Evolutionary conservation across 1,140 invertebrate genomes (phyloP), one percentile per base, ranked within the genome.

Genomic region (Pogonus chalceus): DNA sequence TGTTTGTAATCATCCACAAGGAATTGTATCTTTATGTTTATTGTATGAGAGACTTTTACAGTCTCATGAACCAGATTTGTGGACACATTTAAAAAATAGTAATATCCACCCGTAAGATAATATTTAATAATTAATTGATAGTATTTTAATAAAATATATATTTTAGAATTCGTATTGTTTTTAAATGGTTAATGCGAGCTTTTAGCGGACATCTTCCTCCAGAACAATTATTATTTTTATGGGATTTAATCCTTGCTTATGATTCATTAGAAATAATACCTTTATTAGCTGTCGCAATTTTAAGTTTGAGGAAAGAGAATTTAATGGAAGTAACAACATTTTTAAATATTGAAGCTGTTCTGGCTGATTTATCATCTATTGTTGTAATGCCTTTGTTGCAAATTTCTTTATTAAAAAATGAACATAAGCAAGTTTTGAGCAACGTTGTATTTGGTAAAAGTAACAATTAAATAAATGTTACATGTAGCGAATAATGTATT

Each of bases 131-230:
- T n/a, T 26, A 31, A 51, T 56, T 1, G 35, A 9, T 20, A 20
- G 21, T 35, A 53, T 48, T 39, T 50, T 56, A 43, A 20, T 10
- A 7, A 39, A 52, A 53, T 35, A 49, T 23, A 56, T 56, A 52
- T 70, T 75, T 31, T 59, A 90, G 89, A n/a, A 75, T 93, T 23
- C 80, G 86, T 62, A 81, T 96, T 18, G 90, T 93, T 2, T 93
- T 96, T 66, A 95, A 95, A 69, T 98, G 94, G 94, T 69, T 98
- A 9, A 94, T 96, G 79, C 76, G 92, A 57, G 92, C 87, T 1
- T 98, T 96, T 67, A 95, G 92, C 60, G 93, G 94, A 0, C 90
- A 94, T 66, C 73, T 98, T 47, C 85, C 90, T 0, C 90, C 90
- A 2, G 91, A 95, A 62, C 92, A 98, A 69, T 73, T 97, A 0